A percentile compares a stretch with the other conserved stretches of the same genome.
These are phyloP conservation scores for Microcebus murinus DNA, from an alignment of 2,113 vertebrate species.

Conservation along the genomic window DNA sequence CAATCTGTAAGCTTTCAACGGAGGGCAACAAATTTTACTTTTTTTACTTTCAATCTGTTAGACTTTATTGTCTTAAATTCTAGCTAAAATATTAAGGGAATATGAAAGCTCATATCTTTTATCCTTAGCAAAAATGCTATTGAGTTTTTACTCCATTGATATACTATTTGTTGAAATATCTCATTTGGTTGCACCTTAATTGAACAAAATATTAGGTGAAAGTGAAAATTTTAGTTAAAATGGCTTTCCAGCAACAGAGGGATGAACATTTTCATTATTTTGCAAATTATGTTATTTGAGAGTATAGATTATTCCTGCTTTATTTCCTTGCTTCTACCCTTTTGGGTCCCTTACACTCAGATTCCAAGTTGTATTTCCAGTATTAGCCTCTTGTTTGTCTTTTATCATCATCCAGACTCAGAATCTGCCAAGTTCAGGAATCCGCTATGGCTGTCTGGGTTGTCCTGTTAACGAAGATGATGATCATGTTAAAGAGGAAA, in stretches of 20 bases:
- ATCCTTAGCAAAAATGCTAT: neutral
- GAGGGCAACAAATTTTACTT: neutral
- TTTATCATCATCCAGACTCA: neutral
- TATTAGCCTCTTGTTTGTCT: neutral
- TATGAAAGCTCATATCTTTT: neutral
- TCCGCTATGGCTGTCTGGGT: neutral
- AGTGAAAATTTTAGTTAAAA: neutral
- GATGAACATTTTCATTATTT: neutral
- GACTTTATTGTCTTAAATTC: neutral
- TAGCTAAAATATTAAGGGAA: neutral
- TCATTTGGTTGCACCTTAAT: neutral
- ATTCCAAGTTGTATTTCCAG: neutral
- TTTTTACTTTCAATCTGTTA: neutral
- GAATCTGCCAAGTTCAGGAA: neutral
- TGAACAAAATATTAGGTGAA: neutral
- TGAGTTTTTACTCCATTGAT: neutral
- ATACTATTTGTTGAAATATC: neutral
- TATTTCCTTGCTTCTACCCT: neutral
- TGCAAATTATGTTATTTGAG: neutral
- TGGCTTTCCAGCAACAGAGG: neutral
- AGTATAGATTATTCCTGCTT: neutral
- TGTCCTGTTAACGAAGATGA: neutral
- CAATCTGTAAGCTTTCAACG: neutral
- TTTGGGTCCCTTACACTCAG: neutral
- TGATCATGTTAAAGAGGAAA: neutral